Evolutionary conservation across 2,797 vertebrate genomes (phyloP), one percentile per base, ranked within the genome.

Genomic region (Pyrocephalus nanus): DNA sequence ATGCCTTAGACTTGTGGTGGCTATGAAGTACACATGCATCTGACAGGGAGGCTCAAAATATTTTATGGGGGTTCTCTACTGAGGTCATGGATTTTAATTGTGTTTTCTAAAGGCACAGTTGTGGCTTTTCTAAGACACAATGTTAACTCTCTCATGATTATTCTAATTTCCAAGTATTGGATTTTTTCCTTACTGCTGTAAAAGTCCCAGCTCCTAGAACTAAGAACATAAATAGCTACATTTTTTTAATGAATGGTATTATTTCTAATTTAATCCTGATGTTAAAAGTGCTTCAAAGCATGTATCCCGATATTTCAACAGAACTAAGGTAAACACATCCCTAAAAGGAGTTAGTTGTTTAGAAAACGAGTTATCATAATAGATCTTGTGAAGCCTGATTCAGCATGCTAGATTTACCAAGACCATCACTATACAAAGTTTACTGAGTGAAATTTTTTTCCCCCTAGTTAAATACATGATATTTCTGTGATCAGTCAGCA

Each of bases 1-100:
- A 87, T 95, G 89, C 95, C 93, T 95, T 96, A 89, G 83, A 93
- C 70, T 64, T 55, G 36, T 60, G 92, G 61, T 54, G 27, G 42
- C 61, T 79, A 6, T n/a, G 75, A 74, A 86, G 21, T 72, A 30
- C 65, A 74, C 69, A 72, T 36, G n/a, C 3, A 0, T 86, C 34
- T 83, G 76, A 76, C 26, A 83, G 23, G 47, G 15, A 82, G 18
- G 38, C 64, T 96, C 50, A 62, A 90, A 95, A 60, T 77, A 89
- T 50, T 40, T 57, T 6, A 75, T 6, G 9, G 47, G 32, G 5
- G 22, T 60, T 89, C 34, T 55, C 51, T 48, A 11, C 40, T 3
- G 5, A 62, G 82, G 57, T 90, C 11, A 12, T 54, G 40, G 27
- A 27, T 70, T 43, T 4, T 93, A 66, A 51, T 57, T 47, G 34